Conservation (phyloP, 2,113 vertebrate genomes). For the Aleadryas rufinucha region DNA sequence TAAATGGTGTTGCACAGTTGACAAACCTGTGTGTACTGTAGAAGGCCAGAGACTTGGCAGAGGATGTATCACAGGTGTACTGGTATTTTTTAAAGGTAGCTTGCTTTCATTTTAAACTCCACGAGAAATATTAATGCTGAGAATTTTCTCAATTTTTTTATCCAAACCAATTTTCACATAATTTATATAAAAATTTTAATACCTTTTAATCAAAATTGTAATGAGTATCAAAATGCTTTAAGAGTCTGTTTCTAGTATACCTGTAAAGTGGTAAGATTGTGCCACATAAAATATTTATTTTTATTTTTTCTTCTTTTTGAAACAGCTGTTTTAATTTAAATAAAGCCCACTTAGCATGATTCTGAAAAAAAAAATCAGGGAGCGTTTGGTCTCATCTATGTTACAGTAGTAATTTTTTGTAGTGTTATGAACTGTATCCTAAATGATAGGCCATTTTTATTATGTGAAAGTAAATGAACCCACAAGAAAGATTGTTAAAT, state of each 20-base stretch:
- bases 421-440: conserved; percentile 63
- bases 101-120: conserved; percentile 62
- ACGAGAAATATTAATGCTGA: conserved; percentile 57
- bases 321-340: conserved; percentile 63
- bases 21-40: conserved; percentile 80
- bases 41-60: conserved; percentile 74
- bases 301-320: conserved; percentile 62
- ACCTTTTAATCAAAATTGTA: conserved; percentile 67
- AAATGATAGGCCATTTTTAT: conserved; percentile 64
- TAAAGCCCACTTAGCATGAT: conserved; percentile 48
- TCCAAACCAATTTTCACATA: conserved; percentile 55
- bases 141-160: conserved; percentile 51
- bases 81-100: conserved; percentile 56
- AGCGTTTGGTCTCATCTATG: conserved; percentile 63
- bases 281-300: conserved; percentile 72
- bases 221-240: conserved; percentile 71
- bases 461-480: conserved; percentile 62
- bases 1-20: conserved; percentile 78
- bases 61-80: conserved; percentile 68
- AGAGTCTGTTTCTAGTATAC: conserved; percentile 65
- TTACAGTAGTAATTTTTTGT: conserved; percentile 61
- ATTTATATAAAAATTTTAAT: conserved; percentile 69
- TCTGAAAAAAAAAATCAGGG: conserved; percentile 70
- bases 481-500: conserved; percentile 38
- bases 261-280: conserved; percentile 65